Percentiles rank a stretch among this genome's conserved stretches.
Evolutionary conservation across 2,797 vertebrate genomes (phyloP).

Genomic region (Staurois parvus): DNA sequence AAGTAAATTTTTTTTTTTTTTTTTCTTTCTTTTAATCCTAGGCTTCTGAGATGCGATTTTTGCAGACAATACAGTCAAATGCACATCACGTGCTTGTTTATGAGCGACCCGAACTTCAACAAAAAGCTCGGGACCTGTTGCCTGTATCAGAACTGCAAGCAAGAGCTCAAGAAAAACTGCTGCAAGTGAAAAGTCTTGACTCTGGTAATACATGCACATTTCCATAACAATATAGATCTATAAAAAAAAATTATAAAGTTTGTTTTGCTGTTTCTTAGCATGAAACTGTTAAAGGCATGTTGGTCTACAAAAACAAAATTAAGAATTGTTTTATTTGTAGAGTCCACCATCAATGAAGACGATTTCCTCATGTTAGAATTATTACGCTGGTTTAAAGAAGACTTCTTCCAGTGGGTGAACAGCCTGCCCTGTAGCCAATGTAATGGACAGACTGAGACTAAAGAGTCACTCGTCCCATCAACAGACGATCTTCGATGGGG

Average conservation of each 20-base stretch:
- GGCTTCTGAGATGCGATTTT: slow-evolving; percentile 81
- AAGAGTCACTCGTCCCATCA: slow-evolving; percentile 76
- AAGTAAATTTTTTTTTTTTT: slow-evolving; percentile 25
- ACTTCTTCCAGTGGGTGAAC: slow-evolving; percentile 95
- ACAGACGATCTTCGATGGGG: slow-evolving; percentile 88
- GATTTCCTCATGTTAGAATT: slow-evolving; percentile 92
- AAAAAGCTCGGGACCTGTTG: slow-evolving; percentile 82
- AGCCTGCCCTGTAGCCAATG: slow-evolving; percentile 85
- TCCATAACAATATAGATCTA: neutral
- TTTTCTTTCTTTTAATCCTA: slow-evolving; percentile 60
- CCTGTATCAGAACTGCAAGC: slow-evolving; percentile 81
- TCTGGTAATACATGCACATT: slow-evolving; percentile 76
- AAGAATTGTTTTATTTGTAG: slow-evolving; percentile 69
- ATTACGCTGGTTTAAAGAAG: slow-evolving; percentile 92
- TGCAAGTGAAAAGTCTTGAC: slow-evolving; percentile 78
- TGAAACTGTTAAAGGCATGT: neutral
- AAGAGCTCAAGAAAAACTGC: slow-evolving; percentile 80
- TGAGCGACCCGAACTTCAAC: slow-evolving; percentile 85
- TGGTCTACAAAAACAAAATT: neutral
- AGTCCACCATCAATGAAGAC: slow-evolving; percentile 80
- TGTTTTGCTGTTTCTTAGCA: too few relatives aligned
- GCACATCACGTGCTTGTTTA: slow-evolving; percentile 87
- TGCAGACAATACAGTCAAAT: slow-evolving; percentile 86
- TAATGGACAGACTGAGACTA: slow-evolving; percentile 79
- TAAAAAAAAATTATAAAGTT: slow-evolving; percentile 23